Evolutionary conservation across 1,140 invertebrate genomes (phyloP).

Genomic region (Bombus polaris): DNA sequence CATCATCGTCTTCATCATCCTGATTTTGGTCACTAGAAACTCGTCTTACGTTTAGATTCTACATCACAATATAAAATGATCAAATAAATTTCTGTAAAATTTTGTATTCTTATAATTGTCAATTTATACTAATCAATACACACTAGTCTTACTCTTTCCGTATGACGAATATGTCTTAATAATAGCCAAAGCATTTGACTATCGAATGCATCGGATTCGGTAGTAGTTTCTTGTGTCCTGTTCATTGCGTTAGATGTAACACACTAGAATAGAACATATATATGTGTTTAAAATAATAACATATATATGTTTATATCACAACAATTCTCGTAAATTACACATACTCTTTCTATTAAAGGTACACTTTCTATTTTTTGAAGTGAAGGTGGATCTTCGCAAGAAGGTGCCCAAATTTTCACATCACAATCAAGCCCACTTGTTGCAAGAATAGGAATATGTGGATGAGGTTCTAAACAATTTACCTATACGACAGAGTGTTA

Average conservation of each 20-base stretch:
- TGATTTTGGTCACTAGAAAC: conserved; percentile 29
- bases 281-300: conserved; percentile 16
- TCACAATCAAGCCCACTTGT: conserved; percentile 96
- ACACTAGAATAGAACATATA: conserved; percentile 62
- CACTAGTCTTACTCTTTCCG: conserved; percentile 70
- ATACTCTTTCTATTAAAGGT: conserved; percentile 49
- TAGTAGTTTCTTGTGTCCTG: conserved; percentile 80
- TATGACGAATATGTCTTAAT: conserved; percentile 82
- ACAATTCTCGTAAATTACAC: conserved; percentile 41
- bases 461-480: conserved; percentile 96
- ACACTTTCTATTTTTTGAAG: conserved; percentile 83
- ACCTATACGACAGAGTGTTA: conserved; percentile 84
- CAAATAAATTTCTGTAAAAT: background rate
- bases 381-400: conserved; percentile 84
- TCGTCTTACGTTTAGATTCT: conserved; percentile 31
- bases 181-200: conserved; percentile 85
- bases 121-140: conserved; percentile 15
- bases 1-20: conserved; percentile 35
- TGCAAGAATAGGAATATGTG: conserved; percentile 92
- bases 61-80: background rate
- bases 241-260: conserved; percentile 81
- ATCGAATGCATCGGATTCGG: conserved; percentile 82
- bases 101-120: background rate
- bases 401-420: conserved; percentile 96
- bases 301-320: background rate